Conservation (phyloP, 2,888 invertebrate species). For the Eupithecia tripunctaria region DNA sequence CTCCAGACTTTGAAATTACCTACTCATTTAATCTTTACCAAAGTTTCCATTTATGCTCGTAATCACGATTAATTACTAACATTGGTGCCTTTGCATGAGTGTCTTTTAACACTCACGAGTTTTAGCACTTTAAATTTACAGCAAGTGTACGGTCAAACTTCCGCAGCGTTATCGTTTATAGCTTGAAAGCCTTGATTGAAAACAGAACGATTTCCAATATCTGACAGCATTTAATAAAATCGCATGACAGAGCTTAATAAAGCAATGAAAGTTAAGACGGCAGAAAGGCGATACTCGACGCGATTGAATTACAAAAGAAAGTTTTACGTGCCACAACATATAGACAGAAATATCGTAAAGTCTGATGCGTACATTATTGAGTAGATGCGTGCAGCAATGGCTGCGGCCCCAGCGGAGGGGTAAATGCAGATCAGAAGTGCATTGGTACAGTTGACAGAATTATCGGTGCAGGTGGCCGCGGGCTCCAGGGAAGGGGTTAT, state of each 20-base stretch:
- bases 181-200: neutral
- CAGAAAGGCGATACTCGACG: conserved; percentile 66
- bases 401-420: conserved; percentile 70
- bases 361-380: conserved; percentile 59
- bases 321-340: conserved; percentile 55
- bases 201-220: conserved; percentile 19
- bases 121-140: neutral
- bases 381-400: conserved; percentile 61
- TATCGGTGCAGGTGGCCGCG: conserved; percentile 65
- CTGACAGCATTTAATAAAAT: conserved; percentile 26
- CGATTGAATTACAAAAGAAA: conserved; percentile 77
- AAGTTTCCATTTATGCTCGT: neutral
- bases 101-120: neutral
- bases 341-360: conserved; percentile 64
- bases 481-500: conserved; percentile 75
- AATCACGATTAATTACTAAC: neutral
- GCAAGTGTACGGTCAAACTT: neutral
- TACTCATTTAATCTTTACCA: neutral
- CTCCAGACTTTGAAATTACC: no score
- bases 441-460: conserved; percentile 74
- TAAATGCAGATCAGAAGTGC: conserved; percentile 61
- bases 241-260: conserved; percentile 51
- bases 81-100: neutral
- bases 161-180: neutral
- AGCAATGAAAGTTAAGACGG: conserved; percentile 68